A percentile compares a stretch with the other conserved stretches of the same genome.
phyloP scores from a whole-genome alignment of 2,888 invertebrate species.

The Drosophila dives region DNA sequence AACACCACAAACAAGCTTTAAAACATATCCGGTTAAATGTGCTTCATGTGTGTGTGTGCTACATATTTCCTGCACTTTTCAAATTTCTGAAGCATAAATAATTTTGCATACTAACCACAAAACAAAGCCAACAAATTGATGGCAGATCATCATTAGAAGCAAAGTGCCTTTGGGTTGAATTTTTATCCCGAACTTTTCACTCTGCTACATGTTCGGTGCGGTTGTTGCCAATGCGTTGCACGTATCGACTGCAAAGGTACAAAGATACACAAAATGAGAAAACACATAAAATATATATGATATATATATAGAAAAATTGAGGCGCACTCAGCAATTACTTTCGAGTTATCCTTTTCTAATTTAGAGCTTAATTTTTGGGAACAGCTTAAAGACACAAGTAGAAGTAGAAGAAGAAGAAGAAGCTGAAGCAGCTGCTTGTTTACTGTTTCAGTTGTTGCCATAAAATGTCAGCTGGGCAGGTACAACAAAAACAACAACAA shows the following conservation, averaged over 20 bases:
- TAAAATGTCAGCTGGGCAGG: slow-evolving; percentile 54
- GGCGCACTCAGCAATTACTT: slow-evolving; percentile 64
- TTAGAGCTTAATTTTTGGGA: slow-evolving; percentile 71
- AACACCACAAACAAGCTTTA: slow-evolving; percentile 22
- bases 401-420: slow-evolving; percentile 4
- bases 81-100: not conserved
- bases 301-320: slow-evolving; percentile 52
- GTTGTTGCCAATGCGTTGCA: slow-evolving; percentile 58
- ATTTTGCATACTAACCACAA: slow-evolving; percentile 49
- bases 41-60: slow-evolving; percentile 21
- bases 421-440: slow-evolving; percentile 1
- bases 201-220: slow-evolving; percentile 26
- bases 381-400: slow-evolving; percentile 47
- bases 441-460: slow-evolving; percentile 22
- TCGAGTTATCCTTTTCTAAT: slow-evolving; percentile 75
- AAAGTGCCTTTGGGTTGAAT: not conserved
- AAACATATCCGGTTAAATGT: slow-evolving; percentile 32
- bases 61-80: slow-evolving; percentile 48
- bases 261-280: slow-evolving; percentile 30
- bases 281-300: slow-evolving; percentile 43
- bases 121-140: slow-evolving; percentile 30
- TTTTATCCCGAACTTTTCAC: slow-evolving; percentile 6
- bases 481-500: slow-evolving; percentile 21
- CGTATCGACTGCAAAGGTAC: slow-evolving; percentile 58
- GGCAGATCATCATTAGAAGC: slow-evolving; percentile 20